Conservation (phyloP, 2,113 vertebrate genomes). For the Peromyscus maniculatus region DNA sequence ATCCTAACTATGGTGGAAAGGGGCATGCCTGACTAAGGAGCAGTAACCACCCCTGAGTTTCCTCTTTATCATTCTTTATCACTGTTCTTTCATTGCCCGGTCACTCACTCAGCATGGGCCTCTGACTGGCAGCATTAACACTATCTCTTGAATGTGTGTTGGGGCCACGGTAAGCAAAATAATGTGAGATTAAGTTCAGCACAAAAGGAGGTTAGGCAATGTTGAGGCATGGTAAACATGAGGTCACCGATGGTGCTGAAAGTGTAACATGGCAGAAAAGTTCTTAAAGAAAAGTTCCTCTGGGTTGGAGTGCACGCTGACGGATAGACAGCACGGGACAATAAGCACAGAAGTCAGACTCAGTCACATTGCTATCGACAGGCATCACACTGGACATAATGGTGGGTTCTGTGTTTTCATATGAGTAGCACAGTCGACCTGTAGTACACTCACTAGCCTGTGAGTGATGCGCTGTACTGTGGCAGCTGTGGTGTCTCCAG, state of each 20-base stretch:
- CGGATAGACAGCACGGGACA: neutral
- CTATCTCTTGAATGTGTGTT: neutral
- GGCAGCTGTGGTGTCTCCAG: too few species aligned
- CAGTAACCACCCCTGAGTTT: neutral
- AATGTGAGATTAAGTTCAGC: neutral
- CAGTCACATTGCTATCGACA: neutral
- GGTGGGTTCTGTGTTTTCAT: neutral
- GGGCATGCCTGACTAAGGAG: neutral
- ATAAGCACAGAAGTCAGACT: neutral
- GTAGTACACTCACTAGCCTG: neutral
- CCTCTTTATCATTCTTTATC: neutral
- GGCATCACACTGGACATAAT: neutral
- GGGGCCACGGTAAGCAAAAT: neutral
- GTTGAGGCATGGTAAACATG: neutral
- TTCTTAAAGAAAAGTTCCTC: neutral
- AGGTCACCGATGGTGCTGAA: neutral
- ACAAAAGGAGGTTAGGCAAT: too few species aligned
- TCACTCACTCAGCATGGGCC: neutral
- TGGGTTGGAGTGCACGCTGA: neutral
- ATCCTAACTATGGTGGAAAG: neutral
- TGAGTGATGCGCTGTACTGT: neutral
- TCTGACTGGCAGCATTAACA: neutral
- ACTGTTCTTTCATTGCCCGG: too few species aligned
- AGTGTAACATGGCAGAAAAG: too few species aligned
- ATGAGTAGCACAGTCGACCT: neutral